These are phyloP conservation scores for Clarias gariepinus DNA, from an alignment of 2,113 vertebrate genomes.

Conservation along the genomic window DNA sequence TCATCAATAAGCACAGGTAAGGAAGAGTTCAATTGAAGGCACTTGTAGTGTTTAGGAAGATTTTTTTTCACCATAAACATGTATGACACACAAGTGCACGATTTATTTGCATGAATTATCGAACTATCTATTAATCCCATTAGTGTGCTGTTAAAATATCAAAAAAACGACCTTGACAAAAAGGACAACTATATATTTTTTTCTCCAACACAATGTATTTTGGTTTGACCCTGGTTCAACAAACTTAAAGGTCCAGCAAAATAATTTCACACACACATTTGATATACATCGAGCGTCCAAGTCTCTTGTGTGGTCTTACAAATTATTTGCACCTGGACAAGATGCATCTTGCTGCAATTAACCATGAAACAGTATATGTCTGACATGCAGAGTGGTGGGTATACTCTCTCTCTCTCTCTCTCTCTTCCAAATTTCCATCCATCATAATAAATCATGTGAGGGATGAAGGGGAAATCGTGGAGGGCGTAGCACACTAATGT, in stretches of 20 bases:
- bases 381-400: background rate
- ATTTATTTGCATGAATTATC: background rate
- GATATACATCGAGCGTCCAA: background rate
- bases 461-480: background rate
- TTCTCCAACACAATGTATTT: background rate
- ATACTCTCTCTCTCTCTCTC: background rate
- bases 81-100: background rate
- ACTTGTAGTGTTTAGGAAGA: background rate
- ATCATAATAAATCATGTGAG: background rate
- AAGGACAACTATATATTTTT: background rate
- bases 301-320: background rate
- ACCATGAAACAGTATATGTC: constrained; percentile 7
- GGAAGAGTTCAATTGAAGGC: constrained; percentile 1
- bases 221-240: background rate
- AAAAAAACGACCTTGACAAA: background rate
- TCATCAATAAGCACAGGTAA: constrained; percentile 94
- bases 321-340: background rate
- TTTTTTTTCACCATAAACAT: background rate
- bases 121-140: background rate
- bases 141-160: background rate
- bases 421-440: background rate
- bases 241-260: background rate
- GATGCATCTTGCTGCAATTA: background rate
- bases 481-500: constrained; percentile 49
- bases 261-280: background rate